Evolutionary conservation across 2,797 vertebrate genomes (phyloP).

Genomic region (Emydoidea blandingii): DNA sequence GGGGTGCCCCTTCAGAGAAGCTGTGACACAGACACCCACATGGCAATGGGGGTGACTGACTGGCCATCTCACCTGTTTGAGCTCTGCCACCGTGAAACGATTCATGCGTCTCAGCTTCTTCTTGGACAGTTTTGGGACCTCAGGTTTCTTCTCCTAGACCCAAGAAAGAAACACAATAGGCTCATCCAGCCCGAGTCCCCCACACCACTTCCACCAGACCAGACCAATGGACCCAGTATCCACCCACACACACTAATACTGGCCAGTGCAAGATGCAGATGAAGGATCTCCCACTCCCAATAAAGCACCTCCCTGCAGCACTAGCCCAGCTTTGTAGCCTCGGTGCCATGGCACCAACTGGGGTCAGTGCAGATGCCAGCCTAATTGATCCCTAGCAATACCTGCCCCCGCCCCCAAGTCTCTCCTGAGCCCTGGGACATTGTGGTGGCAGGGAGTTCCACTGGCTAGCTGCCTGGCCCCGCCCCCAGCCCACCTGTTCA

Average conservation of each 20-base stretch:
- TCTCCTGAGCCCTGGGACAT: not conserved
- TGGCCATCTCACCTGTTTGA: slow-evolving; percentile 89
- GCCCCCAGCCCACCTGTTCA: slow-evolving; percentile 48
- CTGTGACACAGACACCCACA: not conserved
- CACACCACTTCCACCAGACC: too few species aligned
- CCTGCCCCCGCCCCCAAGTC: too few species aligned
- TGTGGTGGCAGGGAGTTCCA: not conserved
- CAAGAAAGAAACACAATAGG: not conserved
- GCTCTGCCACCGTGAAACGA: slow-evolving; percentile 93
- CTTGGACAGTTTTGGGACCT: slow-evolving; percentile 93
- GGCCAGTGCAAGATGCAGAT: not conserved
- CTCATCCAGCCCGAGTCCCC: not conserved
- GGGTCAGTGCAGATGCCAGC: not conserved
- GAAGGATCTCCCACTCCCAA: too few species aligned
- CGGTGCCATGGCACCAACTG: too few species aligned
- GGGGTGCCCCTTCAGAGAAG: not conserved
- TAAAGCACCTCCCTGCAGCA: not conserved
- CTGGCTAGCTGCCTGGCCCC: too few species aligned
- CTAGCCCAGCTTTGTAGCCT: too few species aligned
- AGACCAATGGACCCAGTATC: not conserved
- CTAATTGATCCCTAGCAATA: not conserved
- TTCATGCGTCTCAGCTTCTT: slow-evolving; percentile 97
- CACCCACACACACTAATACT: not conserved
- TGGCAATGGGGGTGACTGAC: not conserved
- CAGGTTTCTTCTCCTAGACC: slow-evolving; percentile 86